Evolutionary conservation across 2,888 invertebrate genomes (phyloP).

Genomic region (Eucriotettix oculatus): DNA sequence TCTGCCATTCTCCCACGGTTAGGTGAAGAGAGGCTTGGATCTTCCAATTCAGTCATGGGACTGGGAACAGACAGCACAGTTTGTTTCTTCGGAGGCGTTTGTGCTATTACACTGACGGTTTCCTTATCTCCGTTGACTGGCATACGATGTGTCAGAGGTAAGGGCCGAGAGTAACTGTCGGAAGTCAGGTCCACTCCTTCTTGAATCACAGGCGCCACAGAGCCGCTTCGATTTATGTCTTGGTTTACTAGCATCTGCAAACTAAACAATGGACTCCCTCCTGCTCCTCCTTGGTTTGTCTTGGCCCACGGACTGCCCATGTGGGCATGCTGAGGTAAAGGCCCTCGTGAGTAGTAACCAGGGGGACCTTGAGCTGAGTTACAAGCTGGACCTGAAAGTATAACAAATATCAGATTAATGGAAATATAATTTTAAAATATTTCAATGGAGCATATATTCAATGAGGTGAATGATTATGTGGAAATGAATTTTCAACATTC

Average conservation of each 20-base stretch:
- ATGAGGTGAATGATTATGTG: too few relatives aligned
- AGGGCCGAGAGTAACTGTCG: not conserved
- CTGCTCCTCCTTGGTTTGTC: slow-evolving; percentile 3
- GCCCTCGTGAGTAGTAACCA: slow-evolving; percentile 5
- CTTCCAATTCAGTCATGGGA: not conserved
- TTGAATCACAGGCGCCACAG: slow-evolving; percentile 9
- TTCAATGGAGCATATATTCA: too few relatives aligned
- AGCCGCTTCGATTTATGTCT: slow-evolving; percentile 22
- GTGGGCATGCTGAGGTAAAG: slow-evolving; percentile 10
- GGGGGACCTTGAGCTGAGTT: slow-evolving; percentile 5
- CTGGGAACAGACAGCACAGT: not conserved
- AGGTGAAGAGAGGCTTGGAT: not conserved
- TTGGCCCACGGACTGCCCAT: slow-evolving; percentile 5
- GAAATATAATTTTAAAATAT: too few relatives aligned
- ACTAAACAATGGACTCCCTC: slow-evolving; percentile 23
- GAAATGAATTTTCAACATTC: too few relatives aligned
- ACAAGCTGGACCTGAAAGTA: not conserved
- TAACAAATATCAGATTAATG: too few relatives aligned
- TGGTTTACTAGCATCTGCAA: slow-evolving; percentile 27
- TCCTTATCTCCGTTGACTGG: not conserved
- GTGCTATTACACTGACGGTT: slow-evolving; percentile 8
- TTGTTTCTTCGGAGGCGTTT: slow-evolving; percentile 4
- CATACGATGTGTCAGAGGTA: not conserved
- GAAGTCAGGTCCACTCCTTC: not conserved
- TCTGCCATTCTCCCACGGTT: not conserved